phyloP scores from a whole-genome alignment of 2,113 vertebrate species.

The Pachypanchax playfairii region DNA sequence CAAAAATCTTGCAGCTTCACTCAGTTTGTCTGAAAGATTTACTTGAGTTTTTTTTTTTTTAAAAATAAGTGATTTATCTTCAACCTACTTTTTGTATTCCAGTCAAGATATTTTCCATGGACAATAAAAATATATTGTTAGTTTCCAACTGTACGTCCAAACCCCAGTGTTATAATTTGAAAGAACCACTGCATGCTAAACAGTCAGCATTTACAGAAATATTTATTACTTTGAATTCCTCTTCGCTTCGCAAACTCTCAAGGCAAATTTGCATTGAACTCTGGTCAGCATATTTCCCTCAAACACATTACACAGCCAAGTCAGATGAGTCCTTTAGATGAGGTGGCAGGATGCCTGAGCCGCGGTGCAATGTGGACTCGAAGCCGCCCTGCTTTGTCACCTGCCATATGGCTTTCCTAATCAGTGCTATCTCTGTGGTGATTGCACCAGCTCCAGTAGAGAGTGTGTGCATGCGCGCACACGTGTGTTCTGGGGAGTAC shows the following conservation, averaged over 20 bases:
- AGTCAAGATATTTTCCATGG: not conserved
- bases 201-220: constrained; percentile 28
- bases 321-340: constrained; percentile 53
- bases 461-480: not conserved
- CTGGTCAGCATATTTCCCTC: constrained; percentile 22
- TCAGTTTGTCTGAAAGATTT: too few relatives aligned
- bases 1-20: too few relatives aligned
- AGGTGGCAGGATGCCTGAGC: constrained; percentile 60
- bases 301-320: constrained; percentile 24
- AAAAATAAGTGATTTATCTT: constrained; percentile 14
- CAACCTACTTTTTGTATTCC: constrained; percentile 6
- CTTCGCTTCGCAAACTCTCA: constrained; percentile 19
- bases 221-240: constrained; percentile 23
- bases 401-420: constrained; percentile 73
- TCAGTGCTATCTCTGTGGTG: constrained; percentile 54
- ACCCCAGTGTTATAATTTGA: not conserved
- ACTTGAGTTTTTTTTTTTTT: too few relatives aligned
- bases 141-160: constrained; percentile 21
- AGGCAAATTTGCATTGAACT: constrained; percentile 35
- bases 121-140: constrained; percentile 14
- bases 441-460: constrained; percentile 46
- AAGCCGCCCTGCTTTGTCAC: constrained; percentile 62
- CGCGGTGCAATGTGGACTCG: constrained; percentile 43
- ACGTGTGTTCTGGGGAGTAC: too few relatives aligned
- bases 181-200: constrained; percentile 5